Evolutionary conservation across 2,113 vertebrate species (phyloP).

Genomic region (Tupaia tana): DNA sequence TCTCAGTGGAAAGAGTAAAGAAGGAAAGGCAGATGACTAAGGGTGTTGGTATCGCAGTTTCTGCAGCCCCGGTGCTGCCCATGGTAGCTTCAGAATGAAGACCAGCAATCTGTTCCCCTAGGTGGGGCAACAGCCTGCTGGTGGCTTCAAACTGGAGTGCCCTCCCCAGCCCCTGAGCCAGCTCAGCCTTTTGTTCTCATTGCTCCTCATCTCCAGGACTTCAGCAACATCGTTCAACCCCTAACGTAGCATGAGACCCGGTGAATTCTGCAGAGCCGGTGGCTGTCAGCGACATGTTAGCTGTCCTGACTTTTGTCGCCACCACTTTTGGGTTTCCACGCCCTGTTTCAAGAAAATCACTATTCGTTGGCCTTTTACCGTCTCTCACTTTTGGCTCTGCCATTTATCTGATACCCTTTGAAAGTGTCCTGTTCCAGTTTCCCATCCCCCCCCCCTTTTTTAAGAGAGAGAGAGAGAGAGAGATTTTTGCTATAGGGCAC

Average conservation of each 20-base stretch:
- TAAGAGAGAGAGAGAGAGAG: background rate
- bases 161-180: background rate
- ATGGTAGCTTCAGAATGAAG: background rate
- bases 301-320: background rate
- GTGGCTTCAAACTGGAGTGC: background rate
- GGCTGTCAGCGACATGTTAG: background rate
- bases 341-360: background rate
- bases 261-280: background rate
- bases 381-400: background rate
- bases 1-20: background rate
- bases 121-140: background rate
- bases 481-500: too few relatives aligned
- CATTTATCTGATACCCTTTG: background rate
- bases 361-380: background rate
- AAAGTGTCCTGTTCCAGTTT: background rate
- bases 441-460: background rate
- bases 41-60: background rate
- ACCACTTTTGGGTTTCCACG: background rate
- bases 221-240: background rate
- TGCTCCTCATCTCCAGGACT: background rate
- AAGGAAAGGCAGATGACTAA: background rate
- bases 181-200: background rate
- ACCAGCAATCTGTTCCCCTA: background rate
- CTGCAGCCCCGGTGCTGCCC: background rate
- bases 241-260: background rate